Evolutionary conservation across 2,888 invertebrate species (phyloP).

Genomic region (Drosophila hawaiiensis): DNA sequence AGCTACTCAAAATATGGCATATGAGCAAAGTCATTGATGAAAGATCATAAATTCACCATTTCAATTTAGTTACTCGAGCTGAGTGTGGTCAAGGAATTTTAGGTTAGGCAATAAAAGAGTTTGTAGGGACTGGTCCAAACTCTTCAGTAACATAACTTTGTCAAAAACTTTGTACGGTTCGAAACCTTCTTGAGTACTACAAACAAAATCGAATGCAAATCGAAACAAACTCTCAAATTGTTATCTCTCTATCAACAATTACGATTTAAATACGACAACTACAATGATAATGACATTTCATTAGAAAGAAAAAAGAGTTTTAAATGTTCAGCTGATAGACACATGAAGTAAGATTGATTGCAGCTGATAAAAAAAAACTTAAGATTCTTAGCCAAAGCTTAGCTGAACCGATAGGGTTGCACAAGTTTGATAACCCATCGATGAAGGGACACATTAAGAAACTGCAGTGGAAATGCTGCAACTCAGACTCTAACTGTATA

Average conservation of each 20-base stretch:
- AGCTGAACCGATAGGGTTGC: neutral
- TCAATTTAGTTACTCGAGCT: neutral
- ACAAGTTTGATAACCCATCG: slow-evolving; percentile 1
- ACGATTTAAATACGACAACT: neutral
- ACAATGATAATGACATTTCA: neutral
- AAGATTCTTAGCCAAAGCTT: neutral
- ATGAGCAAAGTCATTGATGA: neutral
- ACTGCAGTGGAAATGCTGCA: slow-evolving; percentile 25
- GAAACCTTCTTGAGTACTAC: neutral
- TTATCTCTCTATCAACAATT: neutral
- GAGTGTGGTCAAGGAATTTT: neutral
- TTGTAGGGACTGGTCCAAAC: no score
- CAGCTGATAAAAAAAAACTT: neutral
- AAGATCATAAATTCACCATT: neutral
- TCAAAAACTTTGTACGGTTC: neutral
- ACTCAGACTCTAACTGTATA: slow-evolving; percentile 8
- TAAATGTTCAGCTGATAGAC: neutral
- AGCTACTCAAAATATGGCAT: neutral
- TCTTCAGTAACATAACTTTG: neutral
- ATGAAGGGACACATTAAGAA: slow-evolving; percentile 3
- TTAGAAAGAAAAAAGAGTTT: neutral
- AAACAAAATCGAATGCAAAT: neutral
- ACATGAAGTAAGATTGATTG: neutral
- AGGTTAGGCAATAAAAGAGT: neutral
- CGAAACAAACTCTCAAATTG: neutral